Percentiles rank a stretch among this genome's conserved stretches.
These are phyloP conservation scores for Podarcis lilfordi DNA, from an alignment of 2,797 vertebrate genomes.

Conservation along the genomic window DNA sequence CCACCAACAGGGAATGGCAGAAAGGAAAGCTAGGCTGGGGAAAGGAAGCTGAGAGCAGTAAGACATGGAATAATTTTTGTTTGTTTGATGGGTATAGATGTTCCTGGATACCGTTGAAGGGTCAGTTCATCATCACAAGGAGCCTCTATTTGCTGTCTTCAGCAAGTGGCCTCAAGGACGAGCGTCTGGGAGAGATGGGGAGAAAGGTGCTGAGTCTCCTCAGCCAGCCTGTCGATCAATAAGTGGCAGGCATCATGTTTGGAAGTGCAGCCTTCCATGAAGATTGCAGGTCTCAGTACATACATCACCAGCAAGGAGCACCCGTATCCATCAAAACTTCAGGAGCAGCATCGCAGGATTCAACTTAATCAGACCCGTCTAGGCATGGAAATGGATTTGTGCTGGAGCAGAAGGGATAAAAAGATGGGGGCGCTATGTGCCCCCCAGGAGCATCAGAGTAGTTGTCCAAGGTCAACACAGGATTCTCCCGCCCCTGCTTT, in stretches of 20 bases:
- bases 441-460: neutral
- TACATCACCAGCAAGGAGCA: fast-evolving
- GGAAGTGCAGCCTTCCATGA: conserved; percentile 27
- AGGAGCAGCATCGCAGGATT: fast-evolving
- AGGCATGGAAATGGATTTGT: neutral
- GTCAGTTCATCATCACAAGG: neutral
- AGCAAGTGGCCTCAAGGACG: conserved; percentile 13
- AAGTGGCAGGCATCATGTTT: neutral
- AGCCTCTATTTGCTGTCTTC: neutral
- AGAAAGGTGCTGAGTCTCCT: neutral
- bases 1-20: no score
- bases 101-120: neutral
- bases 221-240: fast-evolving
- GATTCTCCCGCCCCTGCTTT: fast-evolving
- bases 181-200: fast-evolving
- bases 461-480: neutral
- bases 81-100: neutral
- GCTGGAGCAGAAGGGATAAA: neutral
- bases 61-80: neutral
- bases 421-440: no score
- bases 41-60: conserved; percentile 1
- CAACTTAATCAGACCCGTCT: neutral
- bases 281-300: neutral
- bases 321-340: neutral
- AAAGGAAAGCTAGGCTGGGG: neutral